phyloP scores from a whole-genome alignment of 1,140 invertebrate species.

The Orius insidiosus region DNA sequence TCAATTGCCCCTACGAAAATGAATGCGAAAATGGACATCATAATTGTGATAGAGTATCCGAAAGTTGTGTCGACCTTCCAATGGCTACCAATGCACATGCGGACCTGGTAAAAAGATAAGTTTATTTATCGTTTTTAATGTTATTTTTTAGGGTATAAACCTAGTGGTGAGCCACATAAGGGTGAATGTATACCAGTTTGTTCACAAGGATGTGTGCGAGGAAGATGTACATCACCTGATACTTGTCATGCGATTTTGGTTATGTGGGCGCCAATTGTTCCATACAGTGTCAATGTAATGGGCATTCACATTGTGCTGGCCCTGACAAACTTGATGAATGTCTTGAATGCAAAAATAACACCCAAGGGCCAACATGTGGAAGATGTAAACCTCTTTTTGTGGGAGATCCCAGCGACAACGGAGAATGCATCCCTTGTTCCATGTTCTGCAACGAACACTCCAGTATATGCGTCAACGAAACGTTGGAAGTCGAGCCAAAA shows the following conservation, averaged over 20 bases:
- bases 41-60: slow-evolving; percentile 66
- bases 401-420: slow-evolving; percentile 73
- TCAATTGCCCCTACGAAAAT: slow-evolving; percentile 77
- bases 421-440: slow-evolving; percentile 68
- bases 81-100: slow-evolving; percentile 73
- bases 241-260: slow-evolving; percentile 83
- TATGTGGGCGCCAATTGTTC: slow-evolving; percentile 88
- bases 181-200: slow-evolving; percentile 7
- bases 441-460: slow-evolving; percentile 84
- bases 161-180: not conserved
- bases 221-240: slow-evolving; percentile 68
- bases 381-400: slow-evolving; percentile 75
- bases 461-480: slow-evolving; percentile 52
- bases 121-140: not conserved
- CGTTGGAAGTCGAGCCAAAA: slow-evolving; percentile 26
- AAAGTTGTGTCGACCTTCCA: slow-evolving; percentile 59
- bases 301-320: slow-evolving; percentile 78
- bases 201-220: slow-evolving; percentile 69
- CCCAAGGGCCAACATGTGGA: slow-evolving; percentile 30
- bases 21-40: slow-evolving; percentile 86
- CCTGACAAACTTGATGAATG: slow-evolving; percentile 68
- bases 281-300: slow-evolving; percentile 85
- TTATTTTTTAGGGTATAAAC: not conserved
- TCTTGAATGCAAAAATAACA: slow-evolving; percentile 78
- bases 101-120: slow-evolving; percentile 37